phyloP scores from a whole-genome alignment of 2,797 vertebrate genomes.

The Amphiprion clarkii region DNA sequence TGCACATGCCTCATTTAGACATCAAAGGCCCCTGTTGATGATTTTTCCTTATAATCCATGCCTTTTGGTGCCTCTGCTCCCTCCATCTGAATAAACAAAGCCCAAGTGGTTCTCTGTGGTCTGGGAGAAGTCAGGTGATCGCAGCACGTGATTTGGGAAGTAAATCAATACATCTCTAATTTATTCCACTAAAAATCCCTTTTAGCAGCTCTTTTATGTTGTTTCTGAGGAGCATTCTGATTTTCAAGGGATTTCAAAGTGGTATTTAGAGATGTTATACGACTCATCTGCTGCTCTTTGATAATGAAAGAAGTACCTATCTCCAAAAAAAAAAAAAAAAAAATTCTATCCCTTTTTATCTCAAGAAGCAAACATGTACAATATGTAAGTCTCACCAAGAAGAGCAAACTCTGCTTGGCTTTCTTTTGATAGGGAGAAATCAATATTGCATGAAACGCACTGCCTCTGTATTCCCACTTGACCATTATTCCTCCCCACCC shows the following conservation, averaged over 20 bases:
- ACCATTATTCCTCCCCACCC: conserved; percentile 79
- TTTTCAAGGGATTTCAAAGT: conserved; percentile 84
- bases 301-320: conserved; percentile 83
- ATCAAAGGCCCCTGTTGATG: conserved; percentile 91
- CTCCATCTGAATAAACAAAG: conserved; percentile 93
- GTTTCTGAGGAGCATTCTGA: conserved; percentile 81
- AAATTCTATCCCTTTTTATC: conserved; percentile 75
- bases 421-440: conserved; percentile 78
- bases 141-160: conserved; percentile 69
- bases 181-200: conserved; percentile 82
- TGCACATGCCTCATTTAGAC: conserved; percentile 90
- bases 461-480: conserved; percentile 75
- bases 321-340: conserved; percentile 67
- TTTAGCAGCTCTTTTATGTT: conserved; percentile 85
- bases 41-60: conserved; percentile 89
- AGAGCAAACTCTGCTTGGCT: conserved; percentile 69
- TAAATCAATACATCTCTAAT: conserved; percentile 84
- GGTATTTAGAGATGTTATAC: conserved; percentile 82
- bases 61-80: conserved; percentile 85
- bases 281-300: conserved; percentile 82
- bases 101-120: conserved; percentile 80
- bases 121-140: conserved; percentile 85
- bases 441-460: conserved; percentile 78
- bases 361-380: conserved; percentile 79
- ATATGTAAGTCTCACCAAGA: conserved; percentile 74